These are phyloP conservation scores for Sialis lutaria DNA, from an alignment of 2,888 invertebrate genomes.

Conservation along the genomic window DNA sequence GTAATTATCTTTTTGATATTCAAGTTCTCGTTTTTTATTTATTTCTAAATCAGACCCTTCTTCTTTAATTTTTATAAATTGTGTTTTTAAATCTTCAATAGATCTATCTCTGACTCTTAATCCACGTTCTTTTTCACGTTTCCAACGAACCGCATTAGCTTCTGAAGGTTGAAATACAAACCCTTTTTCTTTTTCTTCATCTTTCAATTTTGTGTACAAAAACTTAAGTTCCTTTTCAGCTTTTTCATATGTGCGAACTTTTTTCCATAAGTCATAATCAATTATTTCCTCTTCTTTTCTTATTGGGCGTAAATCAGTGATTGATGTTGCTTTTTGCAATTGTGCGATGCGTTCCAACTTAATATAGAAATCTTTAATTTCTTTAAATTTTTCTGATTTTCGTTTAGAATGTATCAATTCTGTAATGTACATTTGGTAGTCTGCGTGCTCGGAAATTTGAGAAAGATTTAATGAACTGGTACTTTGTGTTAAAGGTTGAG, in stretches of 20 bases:
- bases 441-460: slow-evolving; percentile 31
- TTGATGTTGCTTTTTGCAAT: slow-evolving; percentile 59
- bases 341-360: slow-evolving; percentile 72
- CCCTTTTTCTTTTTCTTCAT: slow-evolving; percentile 67
- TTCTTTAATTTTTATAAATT: slow-evolving; percentile 46
- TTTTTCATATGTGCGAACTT: slow-evolving; percentile 57
- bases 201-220: slow-evolving; percentile 57
- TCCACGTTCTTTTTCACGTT: slow-evolving; percentile 53
- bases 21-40: slow-evolving; percentile 24
- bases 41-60: slow-evolving; percentile 30
- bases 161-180: slow-evolving; percentile 66
- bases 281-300: slow-evolving; percentile 63
- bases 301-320: slow-evolving; percentile 49
- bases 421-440: slow-evolving; percentile 48
- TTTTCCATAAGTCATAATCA: slow-evolving; percentile 77
- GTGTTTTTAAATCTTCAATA: slow-evolving; percentile 67
- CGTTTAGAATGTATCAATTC: slow-evolving; percentile 46
- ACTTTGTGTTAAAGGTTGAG: slow-evolving; percentile 22
- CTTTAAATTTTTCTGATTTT: slow-evolving; percentile 65
- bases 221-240: slow-evolving; percentile 67
- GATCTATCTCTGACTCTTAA: slow-evolving; percentile 71
- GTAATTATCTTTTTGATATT: slow-evolving; percentile 45
- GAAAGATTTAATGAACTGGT: slow-evolving; percentile 26
- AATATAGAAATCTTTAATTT: slow-evolving; percentile 69
- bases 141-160: slow-evolving; percentile 59